Percentiles rank a stretch among this genome's conserved stretches.
Evolutionary conservation across 2,113 vertebrate species (phyloP).

Genomic region (Hippopotamus amphibius): DNA sequence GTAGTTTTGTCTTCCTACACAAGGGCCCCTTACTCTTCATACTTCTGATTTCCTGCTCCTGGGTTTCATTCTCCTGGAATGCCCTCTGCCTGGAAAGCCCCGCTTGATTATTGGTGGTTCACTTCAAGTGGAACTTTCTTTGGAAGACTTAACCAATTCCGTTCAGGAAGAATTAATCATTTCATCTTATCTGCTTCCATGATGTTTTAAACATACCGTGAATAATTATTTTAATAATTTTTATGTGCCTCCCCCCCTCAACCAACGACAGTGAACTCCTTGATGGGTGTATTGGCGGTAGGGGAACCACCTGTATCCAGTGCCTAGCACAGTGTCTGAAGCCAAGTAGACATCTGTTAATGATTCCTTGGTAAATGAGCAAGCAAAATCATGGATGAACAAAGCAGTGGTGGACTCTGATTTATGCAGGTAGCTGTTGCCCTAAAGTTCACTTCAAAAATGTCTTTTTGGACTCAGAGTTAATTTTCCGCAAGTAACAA

Average conservation of each 20-base stretch:
- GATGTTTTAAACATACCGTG: not conserved
- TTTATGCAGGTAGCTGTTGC: not conserved
- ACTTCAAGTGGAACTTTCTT: conserved; percentile 39
- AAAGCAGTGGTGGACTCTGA: not conserved
- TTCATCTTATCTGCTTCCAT: not conserved
- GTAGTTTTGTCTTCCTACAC: not conserved
- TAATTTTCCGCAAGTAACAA: conserved; percentile 34
- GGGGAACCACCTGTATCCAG: not conserved
- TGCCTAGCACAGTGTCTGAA: not conserved
- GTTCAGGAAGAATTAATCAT: not conserved
- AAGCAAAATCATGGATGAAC: not conserved
- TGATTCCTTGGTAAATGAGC: not conserved
- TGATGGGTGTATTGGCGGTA: fast-evolving
- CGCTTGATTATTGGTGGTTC: not conserved
- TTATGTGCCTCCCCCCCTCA: not conserved
- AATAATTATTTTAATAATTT: not conserved
- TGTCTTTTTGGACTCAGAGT: conserved; percentile 2
- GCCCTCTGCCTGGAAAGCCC: not conserved
- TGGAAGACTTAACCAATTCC: not conserved
- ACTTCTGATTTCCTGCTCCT: not conserved
- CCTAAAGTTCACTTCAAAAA: not conserved
- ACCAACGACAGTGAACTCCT: not conserved
- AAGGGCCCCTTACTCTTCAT: not conserved
- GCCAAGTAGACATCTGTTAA: not conserved
- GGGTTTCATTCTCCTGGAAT: conserved; percentile 39